phyloP scores from a whole-genome alignment of 2,888 invertebrate species.

The Scaptodrosophila latifasciaeformis region DNA sequence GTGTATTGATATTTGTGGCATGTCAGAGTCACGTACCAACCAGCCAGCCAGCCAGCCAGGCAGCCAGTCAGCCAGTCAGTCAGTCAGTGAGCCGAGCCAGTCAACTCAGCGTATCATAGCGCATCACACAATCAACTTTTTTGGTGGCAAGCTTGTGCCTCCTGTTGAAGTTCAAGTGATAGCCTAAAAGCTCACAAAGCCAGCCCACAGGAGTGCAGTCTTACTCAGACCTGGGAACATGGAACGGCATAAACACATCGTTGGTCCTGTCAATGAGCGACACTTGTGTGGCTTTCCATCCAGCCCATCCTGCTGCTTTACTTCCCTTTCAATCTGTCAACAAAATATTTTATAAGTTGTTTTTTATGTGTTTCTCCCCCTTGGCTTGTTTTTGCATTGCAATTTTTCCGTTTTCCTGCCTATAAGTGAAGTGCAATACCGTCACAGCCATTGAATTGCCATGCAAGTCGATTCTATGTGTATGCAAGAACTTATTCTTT shows the following conservation, averaged over 20 bases:
- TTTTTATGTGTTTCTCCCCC: neutral
- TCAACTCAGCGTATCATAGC: constrained; percentile 1
- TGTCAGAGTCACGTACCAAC: constrained; percentile 25
- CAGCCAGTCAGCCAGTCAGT: too few relatives aligned
- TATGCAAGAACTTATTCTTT: too few relatives aligned
- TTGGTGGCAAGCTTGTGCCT: too few relatives aligned
- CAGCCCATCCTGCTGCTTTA: constrained; percentile 4
- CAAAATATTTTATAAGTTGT: constrained; percentile 51
- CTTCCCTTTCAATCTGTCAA: constrained; percentile 9
- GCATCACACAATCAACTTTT: constrained; percentile 1
- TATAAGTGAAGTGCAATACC: constrained; percentile 43
- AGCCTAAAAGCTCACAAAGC: constrained; percentile 52
- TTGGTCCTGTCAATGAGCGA: constrained; percentile 62
- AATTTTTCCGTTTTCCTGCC: constrained; percentile 42
- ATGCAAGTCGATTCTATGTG: too few relatives aligned
- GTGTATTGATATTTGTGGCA: constrained; percentile 62
- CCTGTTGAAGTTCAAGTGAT: constrained; percentile 51
- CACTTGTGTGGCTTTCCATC: constrained; percentile 43
- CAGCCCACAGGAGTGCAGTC: too few relatives aligned
- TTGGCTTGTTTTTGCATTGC: constrained; percentile 7
- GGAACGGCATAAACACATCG: constrained; percentile 51
- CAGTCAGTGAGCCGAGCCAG: neutral
- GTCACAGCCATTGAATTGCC: constrained; percentile 21
- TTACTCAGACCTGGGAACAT: too few relatives aligned
- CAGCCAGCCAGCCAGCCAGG: neutral